Evolutionary conservation across 2,888 invertebrate species (phyloP).

Genomic region (Merodon equestris): DNA sequence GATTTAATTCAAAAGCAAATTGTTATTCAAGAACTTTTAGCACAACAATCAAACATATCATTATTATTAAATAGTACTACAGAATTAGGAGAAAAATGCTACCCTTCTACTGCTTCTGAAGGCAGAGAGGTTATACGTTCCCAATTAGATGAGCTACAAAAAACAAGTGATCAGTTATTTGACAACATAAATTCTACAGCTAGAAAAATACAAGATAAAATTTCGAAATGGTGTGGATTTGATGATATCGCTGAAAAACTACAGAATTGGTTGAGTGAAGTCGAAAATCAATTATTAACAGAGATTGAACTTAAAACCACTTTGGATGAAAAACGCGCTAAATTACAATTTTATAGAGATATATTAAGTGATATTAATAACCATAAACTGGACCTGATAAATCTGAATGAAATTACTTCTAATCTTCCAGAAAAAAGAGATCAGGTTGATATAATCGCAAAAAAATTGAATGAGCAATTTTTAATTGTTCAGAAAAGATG

Average conservation of each 20-base stretch:
- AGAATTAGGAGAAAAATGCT: conserved; percentile 93
- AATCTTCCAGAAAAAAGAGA: conserved; percentile 89
- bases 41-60: conserved; percentile 87
- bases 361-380: conserved; percentile 90
- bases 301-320: conserved; percentile 91
- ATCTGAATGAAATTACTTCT: conserved; percentile 88
- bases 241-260: conserved; percentile 91
- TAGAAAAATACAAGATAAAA: conserved; percentile 89
- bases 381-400: conserved; percentile 91
- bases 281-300: conserved; percentile 86
- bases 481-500: conserved; percentile 85
- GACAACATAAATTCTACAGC: conserved; percentile 89
- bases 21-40: conserved; percentile 85
- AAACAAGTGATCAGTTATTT: conserved; percentile 88
- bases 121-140: conserved; percentile 91
- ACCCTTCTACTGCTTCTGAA: conserved; percentile 90
- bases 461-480: conserved; percentile 86
- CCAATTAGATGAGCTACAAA: conserved; percentile 91
- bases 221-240: conserved; percentile 93
- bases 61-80: conserved; percentile 89
- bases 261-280: conserved; percentile 87
- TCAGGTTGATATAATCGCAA: conserved; percentile 86
- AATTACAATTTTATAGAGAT: conserved; percentile 90
- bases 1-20: conserved; percentile 85
- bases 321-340: conserved; percentile 93